Conservation (phyloP, 2,797 vertebrate species). For the Capromys pilorides region DNA sequence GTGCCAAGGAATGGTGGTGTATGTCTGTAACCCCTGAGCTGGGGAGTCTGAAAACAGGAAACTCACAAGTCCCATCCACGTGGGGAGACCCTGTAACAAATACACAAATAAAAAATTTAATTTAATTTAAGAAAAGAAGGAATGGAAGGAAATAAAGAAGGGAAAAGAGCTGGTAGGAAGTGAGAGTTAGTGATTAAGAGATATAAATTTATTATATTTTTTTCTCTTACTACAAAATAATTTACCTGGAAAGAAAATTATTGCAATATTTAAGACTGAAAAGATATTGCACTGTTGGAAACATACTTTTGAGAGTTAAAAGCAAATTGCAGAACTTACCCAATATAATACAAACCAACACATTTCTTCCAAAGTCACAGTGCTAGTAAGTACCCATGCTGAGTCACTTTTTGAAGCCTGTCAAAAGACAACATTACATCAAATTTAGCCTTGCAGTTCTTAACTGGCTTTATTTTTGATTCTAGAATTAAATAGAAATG, state of each 20-base stretch:
- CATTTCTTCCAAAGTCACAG: not conserved
- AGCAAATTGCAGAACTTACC: not conserved
- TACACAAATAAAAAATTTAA: too few relatives aligned
- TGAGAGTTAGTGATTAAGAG: not conserved
- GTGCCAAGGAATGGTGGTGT: too few relatives aligned
- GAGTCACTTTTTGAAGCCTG: constrained; percentile 12
- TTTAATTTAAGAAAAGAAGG: not conserved
- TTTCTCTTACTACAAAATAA: not conserved
- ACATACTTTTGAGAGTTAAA: constrained; percentile 45
- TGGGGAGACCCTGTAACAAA: too few relatives aligned
- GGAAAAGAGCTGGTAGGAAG: not conserved
- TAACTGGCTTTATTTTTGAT: not conserved
- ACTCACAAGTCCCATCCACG: too few relatives aligned
- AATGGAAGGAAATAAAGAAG: not conserved
- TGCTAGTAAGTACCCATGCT: not conserved
- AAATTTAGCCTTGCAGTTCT: not conserved
- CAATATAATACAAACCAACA: constrained; percentile 42
- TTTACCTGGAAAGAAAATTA: constrained; percentile 38
- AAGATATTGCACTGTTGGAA: not conserved
- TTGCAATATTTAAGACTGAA: not conserved
- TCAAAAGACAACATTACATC: not conserved
- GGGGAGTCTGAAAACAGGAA: too few relatives aligned
- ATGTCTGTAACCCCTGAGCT: too few relatives aligned
- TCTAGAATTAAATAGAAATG: not conserved
- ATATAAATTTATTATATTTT: not conserved